These are phyloP conservation scores for Sericinus montela DNA, from an alignment of 2,888 invertebrate genomes.

Conservation along the genomic window DNA sequence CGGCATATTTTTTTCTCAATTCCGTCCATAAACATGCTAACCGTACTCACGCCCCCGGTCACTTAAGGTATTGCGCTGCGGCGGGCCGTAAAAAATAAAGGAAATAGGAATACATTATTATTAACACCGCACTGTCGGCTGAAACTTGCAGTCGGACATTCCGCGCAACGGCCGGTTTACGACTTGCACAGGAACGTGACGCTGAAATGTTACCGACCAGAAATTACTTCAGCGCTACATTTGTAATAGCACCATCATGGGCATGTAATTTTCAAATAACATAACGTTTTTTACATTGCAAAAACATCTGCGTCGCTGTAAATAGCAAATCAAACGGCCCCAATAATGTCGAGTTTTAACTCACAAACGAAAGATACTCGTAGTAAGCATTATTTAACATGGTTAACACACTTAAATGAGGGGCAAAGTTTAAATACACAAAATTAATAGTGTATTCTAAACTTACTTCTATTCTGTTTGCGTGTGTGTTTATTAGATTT, in stretches of 20 bases:
- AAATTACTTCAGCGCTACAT: not conserved
- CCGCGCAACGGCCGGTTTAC: conserved; percentile 35
- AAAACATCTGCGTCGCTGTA: no score
- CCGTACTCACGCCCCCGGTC: conserved; percentile 24
- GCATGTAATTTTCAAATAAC: not conserved
- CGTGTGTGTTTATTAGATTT: no score
- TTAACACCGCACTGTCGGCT: conserved; percentile 27
- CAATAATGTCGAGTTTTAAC: no score
- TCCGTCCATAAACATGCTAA: conserved; percentile 1
- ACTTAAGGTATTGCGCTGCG: conserved; percentile 34
- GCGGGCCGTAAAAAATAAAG: conserved; percentile 30
- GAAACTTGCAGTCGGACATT: conserved; percentile 26
- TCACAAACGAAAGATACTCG: no score
- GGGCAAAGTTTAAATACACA: no score
- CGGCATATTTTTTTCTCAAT: no score
- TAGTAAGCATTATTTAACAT: no score
- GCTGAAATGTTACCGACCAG: not conserved
- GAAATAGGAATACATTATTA: conserved; percentile 39
- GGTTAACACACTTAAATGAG: no score
- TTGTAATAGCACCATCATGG: not conserved
- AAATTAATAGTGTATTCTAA: no score
- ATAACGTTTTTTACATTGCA: no score
- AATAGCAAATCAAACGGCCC: no score
- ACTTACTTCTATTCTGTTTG: no score
- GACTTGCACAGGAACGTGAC: conserved; percentile 30